A percentile compares a stretch with the other conserved stretches of the same genome.
Evolutionary conservation across 2,113 vertebrate species (phyloP).

Genomic region (Sapayoa aenigma): DNA sequence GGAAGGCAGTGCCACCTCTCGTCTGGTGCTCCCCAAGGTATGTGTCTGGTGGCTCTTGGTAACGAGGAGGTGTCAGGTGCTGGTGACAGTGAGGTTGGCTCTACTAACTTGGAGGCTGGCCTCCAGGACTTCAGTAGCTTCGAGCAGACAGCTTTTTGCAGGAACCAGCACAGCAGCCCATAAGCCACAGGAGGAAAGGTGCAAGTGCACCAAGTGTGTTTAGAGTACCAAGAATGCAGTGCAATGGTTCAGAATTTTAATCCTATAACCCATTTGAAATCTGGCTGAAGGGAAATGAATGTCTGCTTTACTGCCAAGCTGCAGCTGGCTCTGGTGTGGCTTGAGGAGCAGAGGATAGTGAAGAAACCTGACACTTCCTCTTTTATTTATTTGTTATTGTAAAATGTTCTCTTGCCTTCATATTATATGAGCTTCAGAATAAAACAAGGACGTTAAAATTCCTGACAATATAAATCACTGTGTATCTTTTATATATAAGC

Average conservation of each 20-base stretch:
- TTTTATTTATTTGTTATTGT: not conserved
- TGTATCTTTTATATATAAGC: not conserved
- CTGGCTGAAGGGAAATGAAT: not conserved
- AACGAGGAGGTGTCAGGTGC: not conserved
- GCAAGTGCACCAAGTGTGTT: not conserved
- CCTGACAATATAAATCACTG: not conserved
- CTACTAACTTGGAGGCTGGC: not conserved
- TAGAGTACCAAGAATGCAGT: not conserved
- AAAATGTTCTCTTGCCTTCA: not conserved
- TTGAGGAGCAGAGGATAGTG: not conserved
- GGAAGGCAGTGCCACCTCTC: not conserved
- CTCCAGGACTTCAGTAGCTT: not conserved
- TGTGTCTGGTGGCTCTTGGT: not conserved
- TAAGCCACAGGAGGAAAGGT: not conserved
- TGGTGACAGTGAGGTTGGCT: not conserved
- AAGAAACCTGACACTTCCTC: not conserved
- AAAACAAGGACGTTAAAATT: not conserved
- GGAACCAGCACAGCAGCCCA: not conserved
- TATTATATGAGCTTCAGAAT: fast-evolving
- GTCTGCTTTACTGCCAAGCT: not conserved
- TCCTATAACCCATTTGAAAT: not conserved
- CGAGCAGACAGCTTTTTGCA: fast-evolving
- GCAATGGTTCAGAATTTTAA: not conserved
- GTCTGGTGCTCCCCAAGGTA: not conserved
- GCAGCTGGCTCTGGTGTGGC: not conserved